Evolutionary conservation across 2,113 vertebrate species (phyloP).

Genomic region (Serinus canaria): DNA sequence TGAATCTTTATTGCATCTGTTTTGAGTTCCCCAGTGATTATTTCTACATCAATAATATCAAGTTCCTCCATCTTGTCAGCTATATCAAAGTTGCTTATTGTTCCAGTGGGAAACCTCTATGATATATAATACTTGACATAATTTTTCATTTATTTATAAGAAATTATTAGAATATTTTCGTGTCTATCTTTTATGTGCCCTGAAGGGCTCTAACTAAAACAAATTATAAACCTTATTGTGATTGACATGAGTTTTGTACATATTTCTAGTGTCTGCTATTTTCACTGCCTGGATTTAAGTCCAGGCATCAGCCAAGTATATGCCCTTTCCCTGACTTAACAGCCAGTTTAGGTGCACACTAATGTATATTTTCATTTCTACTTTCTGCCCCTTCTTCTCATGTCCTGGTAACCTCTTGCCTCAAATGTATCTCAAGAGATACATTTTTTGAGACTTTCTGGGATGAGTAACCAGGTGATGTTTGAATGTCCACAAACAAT

Average conservation of each 20-base stretch:
- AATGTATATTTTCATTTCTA: background rate
- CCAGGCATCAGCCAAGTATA: background rate
- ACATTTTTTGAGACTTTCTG: background rate
- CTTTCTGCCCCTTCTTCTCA: background rate
- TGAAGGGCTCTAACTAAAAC: background rate
- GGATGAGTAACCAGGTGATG: background rate
- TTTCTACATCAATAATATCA: background rate
- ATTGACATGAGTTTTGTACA: background rate
- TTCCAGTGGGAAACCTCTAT: background rate
- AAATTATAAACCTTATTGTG: background rate
- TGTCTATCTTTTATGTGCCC: background rate
- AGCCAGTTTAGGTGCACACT: background rate
- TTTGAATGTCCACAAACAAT: background rate
- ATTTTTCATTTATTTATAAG: slow-evolving; percentile 7
- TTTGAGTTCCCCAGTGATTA: background rate
- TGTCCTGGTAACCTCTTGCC: background rate
- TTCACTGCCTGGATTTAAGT: background rate
- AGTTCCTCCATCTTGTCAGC: background rate
- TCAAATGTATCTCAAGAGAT: background rate
- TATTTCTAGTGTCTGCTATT: background rate
- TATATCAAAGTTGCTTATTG: background rate
- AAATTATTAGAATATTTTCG: background rate
- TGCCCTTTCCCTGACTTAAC: background rate
- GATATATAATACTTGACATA: background rate
- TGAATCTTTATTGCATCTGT: background rate